Evolutionary conservation across 2,797 vertebrate species (phyloP).

Genomic region (Clarias fuscus): DNA sequence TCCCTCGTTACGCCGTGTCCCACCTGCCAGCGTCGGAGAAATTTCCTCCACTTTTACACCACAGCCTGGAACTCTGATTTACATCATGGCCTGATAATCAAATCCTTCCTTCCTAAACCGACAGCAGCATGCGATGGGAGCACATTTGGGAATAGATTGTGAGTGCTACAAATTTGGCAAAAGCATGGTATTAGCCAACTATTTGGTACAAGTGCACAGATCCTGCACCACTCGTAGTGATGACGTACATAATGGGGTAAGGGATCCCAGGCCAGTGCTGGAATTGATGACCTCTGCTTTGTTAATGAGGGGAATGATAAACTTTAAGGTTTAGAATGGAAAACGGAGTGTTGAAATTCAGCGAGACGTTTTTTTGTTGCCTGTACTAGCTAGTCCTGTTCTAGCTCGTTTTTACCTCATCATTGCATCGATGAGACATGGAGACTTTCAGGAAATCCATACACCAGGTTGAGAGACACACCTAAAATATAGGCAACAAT

Average conservation of each 20-base stretch:
- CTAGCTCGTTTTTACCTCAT: background rate
- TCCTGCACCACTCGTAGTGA: background rate
- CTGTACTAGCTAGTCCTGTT: background rate
- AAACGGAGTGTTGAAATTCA: background rate
- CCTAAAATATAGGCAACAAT: background rate
- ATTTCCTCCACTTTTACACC: constrained; percentile 28
- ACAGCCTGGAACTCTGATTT: constrained; percentile 10
- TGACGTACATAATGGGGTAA: background rate
- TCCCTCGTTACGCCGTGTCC: constrained; percentile 35
- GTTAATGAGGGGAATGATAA: background rate
- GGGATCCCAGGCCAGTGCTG: background rate
- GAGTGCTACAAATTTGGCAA: background rate
- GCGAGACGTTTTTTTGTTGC: background rate
- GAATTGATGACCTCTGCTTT: background rate
- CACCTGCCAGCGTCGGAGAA: constrained; percentile 1
- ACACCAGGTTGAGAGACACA: background rate
- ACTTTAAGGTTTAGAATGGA: constrained; percentile 8
- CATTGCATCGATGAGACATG: too few relatives aligned
- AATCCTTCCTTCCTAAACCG: constrained; percentile 2
- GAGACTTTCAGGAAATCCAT: background rate
- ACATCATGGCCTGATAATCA: background rate
- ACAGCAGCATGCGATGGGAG: background rate
- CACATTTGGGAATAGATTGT: background rate
- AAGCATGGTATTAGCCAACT: background rate
- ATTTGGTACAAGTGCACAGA: background rate